These are phyloP conservation scores for Rallus crepitans DNA, from an alignment of 2,797 vertebrate genomes.

Conservation along the genomic window DNA sequence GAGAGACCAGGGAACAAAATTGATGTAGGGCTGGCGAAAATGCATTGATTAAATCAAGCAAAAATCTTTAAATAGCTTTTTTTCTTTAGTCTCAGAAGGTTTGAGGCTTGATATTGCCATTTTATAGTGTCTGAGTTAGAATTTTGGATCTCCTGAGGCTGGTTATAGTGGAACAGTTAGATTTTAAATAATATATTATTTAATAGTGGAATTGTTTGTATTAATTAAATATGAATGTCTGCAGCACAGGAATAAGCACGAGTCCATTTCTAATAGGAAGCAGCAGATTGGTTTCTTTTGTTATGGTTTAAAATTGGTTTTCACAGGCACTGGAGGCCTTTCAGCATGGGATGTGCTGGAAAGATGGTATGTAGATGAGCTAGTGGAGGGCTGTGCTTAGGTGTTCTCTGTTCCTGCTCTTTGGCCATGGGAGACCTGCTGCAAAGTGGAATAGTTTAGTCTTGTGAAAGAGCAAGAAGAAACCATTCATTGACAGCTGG, in stretches of 20 bases:
- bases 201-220: constrained; percentile 6
- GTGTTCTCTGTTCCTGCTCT: neutral
- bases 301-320: neutral
- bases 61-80: neutral
- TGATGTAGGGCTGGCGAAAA: neutral
- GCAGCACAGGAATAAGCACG: neutral
- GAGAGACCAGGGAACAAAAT: neutral
- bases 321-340: neutral
- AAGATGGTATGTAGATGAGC: neutral
- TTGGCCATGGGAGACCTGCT: neutral
- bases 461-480: neutral
- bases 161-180: neutral
- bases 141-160: neutral
- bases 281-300: neutral
- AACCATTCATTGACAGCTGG: neutral
- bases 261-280: constrained; percentile 2
- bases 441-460: neutral
- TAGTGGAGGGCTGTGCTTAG: neutral
- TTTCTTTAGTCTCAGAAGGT: neutral
- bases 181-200: constrained; percentile 60
- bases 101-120: neutral
- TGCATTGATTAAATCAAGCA: neutral
- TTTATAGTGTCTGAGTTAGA: neutral
- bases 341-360: neutral
- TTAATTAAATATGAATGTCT: constrained; percentile 57